These are phyloP conservation scores for Rhagium mordax DNA, from an alignment of 2,888 invertebrate genomes.

Conservation along the genomic window DNA sequence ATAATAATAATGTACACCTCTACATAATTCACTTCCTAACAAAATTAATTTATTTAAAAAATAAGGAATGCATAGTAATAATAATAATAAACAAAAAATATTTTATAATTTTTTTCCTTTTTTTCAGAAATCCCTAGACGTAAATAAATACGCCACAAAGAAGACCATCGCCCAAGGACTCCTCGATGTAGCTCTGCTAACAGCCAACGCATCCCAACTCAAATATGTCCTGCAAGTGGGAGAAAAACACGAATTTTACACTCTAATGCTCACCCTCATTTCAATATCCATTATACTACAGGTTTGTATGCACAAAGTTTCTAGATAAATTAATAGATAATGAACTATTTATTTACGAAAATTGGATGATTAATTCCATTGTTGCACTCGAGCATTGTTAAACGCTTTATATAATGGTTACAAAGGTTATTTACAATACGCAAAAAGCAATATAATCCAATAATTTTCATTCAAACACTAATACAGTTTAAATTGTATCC, in stretches of 20 bases:
- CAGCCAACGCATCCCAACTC: constrained; percentile 90
- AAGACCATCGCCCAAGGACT: constrained; percentile 94
- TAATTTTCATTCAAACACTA: too few relatives aligned
- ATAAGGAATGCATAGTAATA: too few relatives aligned
- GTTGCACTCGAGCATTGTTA: background rate
- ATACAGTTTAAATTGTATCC: constrained; percentile 48
- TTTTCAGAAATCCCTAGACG: constrained; percentile 83
- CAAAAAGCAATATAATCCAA: too few relatives aligned
- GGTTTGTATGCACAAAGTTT: constrained; percentile 72
- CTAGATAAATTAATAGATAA: constrained; percentile 14
- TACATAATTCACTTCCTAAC: too few relatives aligned
- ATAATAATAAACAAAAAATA: too few relatives aligned
- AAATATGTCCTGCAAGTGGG: constrained; percentile 91
- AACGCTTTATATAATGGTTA: background rate
- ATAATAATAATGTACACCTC: too few relatives aligned
- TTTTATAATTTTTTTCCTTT: constrained; percentile 46
- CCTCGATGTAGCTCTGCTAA: constrained; percentile 89
- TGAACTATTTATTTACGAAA: background rate
- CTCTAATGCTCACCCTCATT: constrained; percentile 84
- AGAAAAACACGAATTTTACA: constrained; percentile 89
- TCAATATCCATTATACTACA: constrained; percentile 88
- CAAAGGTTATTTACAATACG: too few relatives aligned
- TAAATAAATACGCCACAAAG: constrained; percentile 92
- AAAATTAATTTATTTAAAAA: too few relatives aligned
- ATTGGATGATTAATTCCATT: constrained; percentile 7